These are phyloP conservation scores for Varanus komodoensis DNA, from an alignment of 2,113 vertebrate genomes.

Conservation along the genomic window DNA sequence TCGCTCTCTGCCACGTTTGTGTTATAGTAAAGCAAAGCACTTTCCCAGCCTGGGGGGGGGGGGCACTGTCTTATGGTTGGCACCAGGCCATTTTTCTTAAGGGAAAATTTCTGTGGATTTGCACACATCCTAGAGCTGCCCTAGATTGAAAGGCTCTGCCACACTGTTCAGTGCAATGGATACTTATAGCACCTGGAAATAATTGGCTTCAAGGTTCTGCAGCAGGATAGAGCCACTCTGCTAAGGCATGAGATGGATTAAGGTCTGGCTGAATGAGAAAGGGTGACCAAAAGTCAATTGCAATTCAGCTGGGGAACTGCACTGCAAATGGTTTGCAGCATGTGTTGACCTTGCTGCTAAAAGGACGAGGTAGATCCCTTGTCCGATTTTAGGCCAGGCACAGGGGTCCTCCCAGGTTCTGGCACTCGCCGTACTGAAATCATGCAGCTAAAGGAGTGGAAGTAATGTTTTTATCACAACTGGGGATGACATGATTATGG, in stretches of 20 bases:
- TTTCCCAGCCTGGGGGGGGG: neutral
- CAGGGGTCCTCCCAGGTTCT: neutral
- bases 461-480: conserved; percentile 22
- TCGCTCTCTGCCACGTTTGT: neutral
- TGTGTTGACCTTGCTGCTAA: neutral
- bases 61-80: neutral
- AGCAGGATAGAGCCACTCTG: neutral
- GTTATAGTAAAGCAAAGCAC: neutral
- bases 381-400: neutral
- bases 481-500: conserved; percentile 21
- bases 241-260: neutral
- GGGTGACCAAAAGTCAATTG: neutral
- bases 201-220: conserved; percentile 16
- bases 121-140: neutral
- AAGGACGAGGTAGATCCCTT: neutral
- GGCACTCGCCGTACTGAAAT: neutral
- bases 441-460: conserved; percentile 4
- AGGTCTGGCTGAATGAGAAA: neutral
- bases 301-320: neutral
- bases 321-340: neutral
- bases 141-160: neutral
- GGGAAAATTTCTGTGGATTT: neutral
- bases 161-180: conserved; percentile 1
- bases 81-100: neutral
- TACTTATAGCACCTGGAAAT: conserved; percentile 33